Base-by-base conservation (phyloP, 2,797 vertebrate species). In the Lithobates sylvaticus region DNA sequence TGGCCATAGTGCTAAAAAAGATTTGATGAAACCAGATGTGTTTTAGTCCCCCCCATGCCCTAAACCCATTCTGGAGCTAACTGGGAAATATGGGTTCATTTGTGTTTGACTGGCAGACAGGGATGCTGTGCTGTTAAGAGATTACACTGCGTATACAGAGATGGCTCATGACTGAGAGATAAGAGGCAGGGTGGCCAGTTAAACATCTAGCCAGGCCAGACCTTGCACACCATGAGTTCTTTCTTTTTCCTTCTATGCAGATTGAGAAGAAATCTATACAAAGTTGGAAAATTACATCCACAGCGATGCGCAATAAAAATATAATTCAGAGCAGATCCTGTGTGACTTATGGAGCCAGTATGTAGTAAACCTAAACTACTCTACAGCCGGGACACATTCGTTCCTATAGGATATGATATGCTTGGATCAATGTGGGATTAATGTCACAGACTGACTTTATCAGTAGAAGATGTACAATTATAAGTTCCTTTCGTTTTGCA, bases 131-230 rank as follows among this genome's bases (percentile, higher is more conserved):
- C 34, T 34, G 61, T 75, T 68, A 50, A 29, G 42, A 68, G 77
- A 75, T 79, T 72, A 68, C 58, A 34, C 27, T 75, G 44, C 70
- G 54, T 67, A 47, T 9, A 70, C 76, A 58, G 26, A 70, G 74
- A 83, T 83, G 65, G 21, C 29, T 42, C 18, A 84, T 76, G 68
- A 16, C 54, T 23, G 42, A 70, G 16, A 34, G 83, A 84, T 78
- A 80, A 81, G 39, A 71, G 58, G 12, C 71, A 75, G 70, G 76
- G 58, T 80, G 84, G 83, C 47, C 76, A 72, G 73, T 27, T 13
- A 74, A 18, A 36, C 12, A 12, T 39, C 69, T 21, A 54, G 27
- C 61, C 84, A 81, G 71, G 50, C 39, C 9, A 79, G 34, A 42
- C 39, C n/a, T 10, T 73, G 68, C 36, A 79, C 27, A 73, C 36